These are phyloP conservation scores for Saccopteryx bilineata DNA, from an alignment of 2,113 vertebrate species.

Conservation along the genomic window DNA sequence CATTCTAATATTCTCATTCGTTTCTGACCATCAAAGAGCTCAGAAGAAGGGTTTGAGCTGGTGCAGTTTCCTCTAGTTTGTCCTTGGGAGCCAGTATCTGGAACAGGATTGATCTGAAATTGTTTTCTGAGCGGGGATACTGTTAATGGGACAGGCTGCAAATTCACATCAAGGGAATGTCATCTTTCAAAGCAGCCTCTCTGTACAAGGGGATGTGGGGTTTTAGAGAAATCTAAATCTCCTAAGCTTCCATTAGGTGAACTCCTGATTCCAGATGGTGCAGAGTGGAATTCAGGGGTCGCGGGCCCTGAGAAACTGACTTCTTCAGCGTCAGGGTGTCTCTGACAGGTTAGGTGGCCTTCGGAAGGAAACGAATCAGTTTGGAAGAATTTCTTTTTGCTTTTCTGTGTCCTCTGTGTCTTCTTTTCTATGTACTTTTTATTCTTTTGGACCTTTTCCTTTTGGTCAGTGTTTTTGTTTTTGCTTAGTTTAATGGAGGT, in stretches of 20 bases:
- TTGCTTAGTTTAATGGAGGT: neutral
- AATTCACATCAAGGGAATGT: constrained; percentile 59
- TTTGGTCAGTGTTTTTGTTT: neutral
- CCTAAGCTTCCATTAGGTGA: constrained; percentile 47
- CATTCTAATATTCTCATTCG: constrained; percentile 64
- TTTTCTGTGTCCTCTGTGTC: neutral
- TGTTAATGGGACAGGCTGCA: constrained; percentile 48
- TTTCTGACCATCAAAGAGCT: constrained; percentile 70
- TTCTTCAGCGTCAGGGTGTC: neutral
- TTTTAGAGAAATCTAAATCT: constrained; percentile 45
- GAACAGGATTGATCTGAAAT: constrained; percentile 72
- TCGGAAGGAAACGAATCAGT: neutral
- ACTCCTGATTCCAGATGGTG: constrained; percentile 15
- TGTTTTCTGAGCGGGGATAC: constrained; percentile 70
- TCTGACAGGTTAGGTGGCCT: neutral
- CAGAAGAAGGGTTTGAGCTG: neutral
- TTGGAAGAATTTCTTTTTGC: neutral
- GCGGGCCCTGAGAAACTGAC: neutral
- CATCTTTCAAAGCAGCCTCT: constrained; percentile 72
- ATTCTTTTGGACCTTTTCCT: neutral
- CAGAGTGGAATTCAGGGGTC: neutral
- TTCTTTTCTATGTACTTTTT: neutral
- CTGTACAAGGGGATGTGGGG: constrained; percentile 33
- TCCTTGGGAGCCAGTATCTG: constrained; percentile 71
- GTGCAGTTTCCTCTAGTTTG: constrained; percentile 64